These are phyloP conservation scores for Drosophila prostipennis DNA, from an alignment of 2,888 invertebrate genomes.

Conservation along the genomic window DNA sequence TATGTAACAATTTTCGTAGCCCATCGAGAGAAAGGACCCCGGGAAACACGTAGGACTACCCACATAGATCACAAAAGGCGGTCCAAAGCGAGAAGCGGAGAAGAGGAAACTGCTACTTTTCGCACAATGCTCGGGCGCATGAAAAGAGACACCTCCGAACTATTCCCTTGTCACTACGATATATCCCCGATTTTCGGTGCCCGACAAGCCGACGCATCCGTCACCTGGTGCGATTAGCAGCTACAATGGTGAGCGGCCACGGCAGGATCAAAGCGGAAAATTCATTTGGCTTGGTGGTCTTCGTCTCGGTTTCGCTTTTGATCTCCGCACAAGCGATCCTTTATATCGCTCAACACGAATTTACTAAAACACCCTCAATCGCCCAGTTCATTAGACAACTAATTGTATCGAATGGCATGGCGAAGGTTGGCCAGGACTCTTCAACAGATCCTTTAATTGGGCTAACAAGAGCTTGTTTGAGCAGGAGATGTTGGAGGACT, in stretches of 20 bases:
- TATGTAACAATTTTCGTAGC: constrained; percentile 40
- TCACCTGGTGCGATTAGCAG: constrained; percentile 80
- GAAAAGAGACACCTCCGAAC: constrained; percentile 80
- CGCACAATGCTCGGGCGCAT: constrained; percentile 72
- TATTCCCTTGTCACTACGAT: constrained; percentile 72
- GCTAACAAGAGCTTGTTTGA: constrained; percentile 30
- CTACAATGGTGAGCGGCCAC: constrained; percentile 80
- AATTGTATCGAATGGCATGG: constrained; percentile 30
- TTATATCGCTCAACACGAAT: constrained; percentile 42
- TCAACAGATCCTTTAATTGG: constrained; percentile 35
- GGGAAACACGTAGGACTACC: constrained; percentile 48
- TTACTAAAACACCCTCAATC: constrained; percentile 35
- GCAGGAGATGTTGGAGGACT: not conserved
- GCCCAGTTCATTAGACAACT: constrained; percentile 42
- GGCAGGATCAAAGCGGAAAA: constrained; percentile 83
- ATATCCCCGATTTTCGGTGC: constrained; percentile 33
- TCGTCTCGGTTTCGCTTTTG: constrained; percentile 66
- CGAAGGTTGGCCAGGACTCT: constrained; percentile 24
- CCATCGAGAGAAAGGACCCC: constrained; percentile 46
- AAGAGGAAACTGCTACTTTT: constrained; percentile 67
- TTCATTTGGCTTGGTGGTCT: constrained; percentile 83
- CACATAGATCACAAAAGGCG: constrained; percentile 41
- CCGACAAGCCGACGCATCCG: constrained; percentile 75
- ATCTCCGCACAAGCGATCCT: constrained; percentile 53
- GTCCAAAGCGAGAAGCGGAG: constrained; percentile 33